These are phyloP conservation scores for Bovichtus variegatus DNA, from an alignment of 2,797 vertebrate genomes.

Conservation along the genomic window DNA sequence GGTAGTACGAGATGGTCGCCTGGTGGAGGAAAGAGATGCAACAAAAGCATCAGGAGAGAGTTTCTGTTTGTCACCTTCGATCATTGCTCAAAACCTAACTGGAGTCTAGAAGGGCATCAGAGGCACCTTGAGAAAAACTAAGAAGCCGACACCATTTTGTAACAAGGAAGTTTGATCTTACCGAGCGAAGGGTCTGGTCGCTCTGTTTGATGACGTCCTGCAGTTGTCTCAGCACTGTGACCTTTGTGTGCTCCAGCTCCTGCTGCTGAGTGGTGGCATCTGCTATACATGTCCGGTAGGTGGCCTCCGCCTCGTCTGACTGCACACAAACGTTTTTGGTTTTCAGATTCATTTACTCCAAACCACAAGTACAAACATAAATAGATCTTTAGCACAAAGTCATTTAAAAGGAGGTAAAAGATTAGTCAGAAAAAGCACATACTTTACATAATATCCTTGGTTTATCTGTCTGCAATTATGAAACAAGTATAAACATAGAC, in stretches of 20 bases:
- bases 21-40: conserved; percentile 52
- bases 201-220: conserved; percentile 96
- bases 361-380: too few species aligned
- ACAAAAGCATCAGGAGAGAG: neutral
- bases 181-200: conserved; percentile 95
- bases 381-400: too few species aligned
- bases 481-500: too few species aligned
- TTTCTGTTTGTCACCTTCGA: neutral
- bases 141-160: neutral
- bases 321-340: conserved; percentile 61
- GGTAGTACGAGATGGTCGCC: conserved; percentile 97
- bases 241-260: conserved; percentile 96
- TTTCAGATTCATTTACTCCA: too few species aligned
- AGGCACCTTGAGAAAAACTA: neutral
- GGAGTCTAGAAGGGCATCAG: neutral
- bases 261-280: conserved; percentile 94
- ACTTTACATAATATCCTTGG: too few species aligned
- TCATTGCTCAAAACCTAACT: neutral
- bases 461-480: too few species aligned
- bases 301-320: conserved; percentile 97
- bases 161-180: conserved; percentile 70
- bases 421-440: too few species aligned
- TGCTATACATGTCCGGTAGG: conserved; percentile 93
- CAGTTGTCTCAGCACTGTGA: conserved; percentile 92
- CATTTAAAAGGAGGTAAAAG: too few species aligned